These are phyloP conservation scores for Vireo altiloquus DNA, from an alignment of 2,113 vertebrate genomes.

Conservation along the genomic window DNA sequence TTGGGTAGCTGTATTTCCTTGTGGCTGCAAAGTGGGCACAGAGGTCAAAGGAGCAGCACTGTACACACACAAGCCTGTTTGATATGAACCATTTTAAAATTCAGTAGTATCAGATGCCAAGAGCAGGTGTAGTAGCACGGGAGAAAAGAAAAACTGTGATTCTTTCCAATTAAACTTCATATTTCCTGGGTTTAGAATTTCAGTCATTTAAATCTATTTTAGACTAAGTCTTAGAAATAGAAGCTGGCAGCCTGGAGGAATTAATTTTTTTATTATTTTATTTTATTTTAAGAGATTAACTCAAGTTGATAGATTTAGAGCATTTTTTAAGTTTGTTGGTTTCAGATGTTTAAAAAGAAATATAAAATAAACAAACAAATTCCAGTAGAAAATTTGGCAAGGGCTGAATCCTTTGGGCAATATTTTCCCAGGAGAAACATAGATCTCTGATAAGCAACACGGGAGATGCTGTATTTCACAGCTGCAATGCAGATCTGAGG, in stretches of 20 bases:
- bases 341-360: slow-evolving; percentile 52
- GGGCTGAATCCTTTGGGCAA: slow-evolving; percentile 40
- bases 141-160: background rate
- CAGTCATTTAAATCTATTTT: background rate
- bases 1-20: background rate
- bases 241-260: background rate
- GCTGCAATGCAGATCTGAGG: slow-evolving; percentile 40
- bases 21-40: background rate
- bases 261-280: background rate
- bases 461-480: background rate
- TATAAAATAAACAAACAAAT: slow-evolving; percentile 62
- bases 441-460: slow-evolving; percentile 22
- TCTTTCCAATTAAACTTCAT: background rate
- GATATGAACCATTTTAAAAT: background rate
- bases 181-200: slow-evolving; percentile 14
- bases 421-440: slow-evolving; percentile 40
- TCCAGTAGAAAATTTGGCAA: slow-evolving; percentile 33
- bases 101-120: background rate
- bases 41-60: background rate
- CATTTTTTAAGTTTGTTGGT: slow-evolving; percentile 19
- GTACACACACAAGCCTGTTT: background rate
- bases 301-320: slow-evolving; percentile 44
- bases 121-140: background rate
- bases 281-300: slow-evolving; percentile 35
- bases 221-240: background rate